Base-by-base conservation (phyloP, 1,140 invertebrate species). In the Macrobrachium nipponense region DNA sequence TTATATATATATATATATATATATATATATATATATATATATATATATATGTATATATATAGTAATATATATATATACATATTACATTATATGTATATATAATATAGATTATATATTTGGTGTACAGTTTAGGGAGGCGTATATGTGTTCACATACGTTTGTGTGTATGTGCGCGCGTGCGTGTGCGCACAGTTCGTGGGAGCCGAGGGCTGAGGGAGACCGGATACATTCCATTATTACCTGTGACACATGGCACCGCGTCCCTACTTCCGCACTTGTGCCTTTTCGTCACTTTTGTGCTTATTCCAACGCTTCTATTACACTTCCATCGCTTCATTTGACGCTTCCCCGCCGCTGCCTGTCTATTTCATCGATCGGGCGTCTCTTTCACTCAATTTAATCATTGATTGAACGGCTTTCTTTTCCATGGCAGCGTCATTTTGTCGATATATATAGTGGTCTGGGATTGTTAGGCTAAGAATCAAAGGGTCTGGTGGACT, bases 161-260 rank as follows among this genome's bases (percentile, higher is more conserved):
- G 27, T 36, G 27, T 36, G 27, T 36, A 36, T 36, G 27, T 36
- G 27, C 0, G 12, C 12, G 51, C 8, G 12, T 51, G 51, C 12
- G 12, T 6, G 51, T 51, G 51, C 12, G 8, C 51, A 51, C 3
- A 51, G 51, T 51, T 51, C 51, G 51, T 51, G 51, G 51, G 51
- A 51, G 51, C 51, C 51, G 7, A 8, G 51, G 8, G 44, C 23
- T 20, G 68, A 23, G 51, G 15, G 44, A 14, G 44, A 76, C 80
- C 80, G 80, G 80, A 81, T 51, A 72, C 51, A 58, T 59, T 23
- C 58, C 80, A 81, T 81, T 81, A 81, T 81, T 59, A 68, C n/a
- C 66, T 23, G 44, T 70, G 68, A 81, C 20, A 43, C 64, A 72
- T 70, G 80, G 68, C 64, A 36, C 14, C 60, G 51, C 62, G 77